phyloP scores from a whole-genome alignment of 1,140 invertebrate species.

The Thrips palmi region DNA sequence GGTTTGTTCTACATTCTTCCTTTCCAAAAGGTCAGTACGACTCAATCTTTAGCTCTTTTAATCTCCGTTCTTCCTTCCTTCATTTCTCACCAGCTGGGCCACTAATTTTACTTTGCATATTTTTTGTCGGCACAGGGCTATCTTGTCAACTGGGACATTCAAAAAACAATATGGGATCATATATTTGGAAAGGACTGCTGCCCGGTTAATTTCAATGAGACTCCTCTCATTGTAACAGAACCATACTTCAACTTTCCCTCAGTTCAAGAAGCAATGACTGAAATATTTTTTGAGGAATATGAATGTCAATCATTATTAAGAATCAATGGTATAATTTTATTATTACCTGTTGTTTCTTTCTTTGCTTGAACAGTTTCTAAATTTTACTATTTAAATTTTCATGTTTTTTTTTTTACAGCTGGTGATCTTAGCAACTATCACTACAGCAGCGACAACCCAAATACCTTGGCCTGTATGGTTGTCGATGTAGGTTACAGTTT shows the following conservation, averaged over 20 bases:
- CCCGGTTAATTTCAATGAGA: slow-evolving; percentile 54
- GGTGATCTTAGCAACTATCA: slow-evolving; percentile 31
- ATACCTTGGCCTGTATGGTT: slow-evolving; percentile 56
- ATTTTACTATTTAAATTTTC: slow-evolving; percentile 10
- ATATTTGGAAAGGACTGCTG: slow-evolving; percentile 80
- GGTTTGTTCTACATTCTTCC: slow-evolving; percentile 86
- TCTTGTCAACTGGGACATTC: slow-evolving; percentile 85
- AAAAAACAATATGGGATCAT: slow-evolving; percentile 94
- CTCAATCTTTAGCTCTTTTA: slow-evolving; percentile 1
- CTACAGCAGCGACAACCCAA: slow-evolving; percentile 29
- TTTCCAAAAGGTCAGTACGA: slow-evolving; percentile 57
- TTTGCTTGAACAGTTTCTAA: neutral
- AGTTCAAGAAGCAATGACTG: slow-evolving; percentile 81
- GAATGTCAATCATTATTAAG: slow-evolving; percentile 70
- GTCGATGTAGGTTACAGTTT: slow-evolving; percentile 92
- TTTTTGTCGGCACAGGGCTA: slow-evolving; percentile 41
- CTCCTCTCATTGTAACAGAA: slow-evolving; percentile 78
- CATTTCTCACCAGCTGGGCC: neutral
- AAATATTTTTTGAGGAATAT: slow-evolving; percentile 97
- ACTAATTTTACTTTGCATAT: neutral
- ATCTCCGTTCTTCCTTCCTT: neutral
- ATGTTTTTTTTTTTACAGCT: slow-evolving; percentile 23
- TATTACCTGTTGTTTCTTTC: neutral
- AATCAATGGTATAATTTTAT: slow-evolving; percentile 41
- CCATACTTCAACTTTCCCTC: slow-evolving; percentile 86